phyloP scores from a whole-genome alignment of 2,797 vertebrate species.

The Hapalemur alaotrensis region DNA sequence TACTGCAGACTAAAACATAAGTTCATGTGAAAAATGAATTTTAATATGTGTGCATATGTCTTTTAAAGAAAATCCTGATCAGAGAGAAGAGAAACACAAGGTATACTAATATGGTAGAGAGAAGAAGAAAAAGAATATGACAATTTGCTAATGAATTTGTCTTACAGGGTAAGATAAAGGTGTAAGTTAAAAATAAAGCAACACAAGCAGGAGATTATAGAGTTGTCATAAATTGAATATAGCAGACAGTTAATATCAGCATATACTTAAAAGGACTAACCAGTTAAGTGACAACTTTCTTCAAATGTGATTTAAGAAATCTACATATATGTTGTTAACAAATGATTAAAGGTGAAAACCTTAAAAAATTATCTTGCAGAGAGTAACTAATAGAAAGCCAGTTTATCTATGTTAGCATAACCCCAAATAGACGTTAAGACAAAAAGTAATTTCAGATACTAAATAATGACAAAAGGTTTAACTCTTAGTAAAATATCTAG shows the following conservation, averaged over 20 bases:
- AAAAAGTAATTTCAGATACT: neutral
- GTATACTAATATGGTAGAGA: neutral
- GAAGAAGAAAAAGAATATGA: neutral
- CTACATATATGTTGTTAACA: neutral
- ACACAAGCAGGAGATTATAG: neutral
- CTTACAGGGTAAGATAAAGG: neutral
- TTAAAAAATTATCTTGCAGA: neutral
- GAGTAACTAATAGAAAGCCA: neutral
- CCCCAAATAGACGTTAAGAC: neutral
- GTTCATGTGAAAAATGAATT: neutral
- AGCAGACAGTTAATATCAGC: neutral
- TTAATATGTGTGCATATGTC: neutral
- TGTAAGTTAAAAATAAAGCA: neutral
- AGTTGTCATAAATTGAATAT: neutral
- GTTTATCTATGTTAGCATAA: neutral
- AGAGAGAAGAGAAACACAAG: neutral
- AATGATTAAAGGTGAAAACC: neutral
- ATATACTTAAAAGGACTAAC: neutral
- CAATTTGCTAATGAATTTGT: neutral
- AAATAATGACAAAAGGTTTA: neutral
- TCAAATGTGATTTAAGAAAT: neutral
- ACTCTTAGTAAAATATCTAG: neutral
- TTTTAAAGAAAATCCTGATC: neutral
- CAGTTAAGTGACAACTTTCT: neutral
- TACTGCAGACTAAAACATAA: neutral